Evolutionary conservation across 2,888 invertebrate genomes (phyloP).

Genomic region (Elegia similella): DNA sequence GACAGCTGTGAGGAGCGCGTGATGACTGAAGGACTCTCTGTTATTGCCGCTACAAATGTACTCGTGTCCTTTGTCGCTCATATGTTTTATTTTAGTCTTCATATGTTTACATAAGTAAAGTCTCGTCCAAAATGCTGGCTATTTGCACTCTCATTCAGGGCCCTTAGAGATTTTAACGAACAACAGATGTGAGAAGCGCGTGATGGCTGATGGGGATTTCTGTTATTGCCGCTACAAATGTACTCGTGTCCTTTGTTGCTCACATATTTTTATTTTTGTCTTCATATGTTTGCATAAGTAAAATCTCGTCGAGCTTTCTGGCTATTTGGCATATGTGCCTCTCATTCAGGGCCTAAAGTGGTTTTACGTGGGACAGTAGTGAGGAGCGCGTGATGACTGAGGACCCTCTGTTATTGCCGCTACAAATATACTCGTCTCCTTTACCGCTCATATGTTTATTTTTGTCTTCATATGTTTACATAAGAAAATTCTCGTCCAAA

Average conservation of each 20-base stretch:
- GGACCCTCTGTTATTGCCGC: not conserved
- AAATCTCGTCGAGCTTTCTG: too few relatives aligned
- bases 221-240: too few relatives aligned
- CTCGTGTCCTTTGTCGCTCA: constrained; percentile 20
- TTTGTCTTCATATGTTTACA: not conserved
- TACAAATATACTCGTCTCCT: not conserved
- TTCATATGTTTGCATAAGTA: too few relatives aligned
- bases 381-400: not conserved
- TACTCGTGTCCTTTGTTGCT: too few relatives aligned
- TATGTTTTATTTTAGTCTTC: too few relatives aligned
- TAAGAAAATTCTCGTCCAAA: too few relatives aligned
- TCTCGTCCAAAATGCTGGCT: too few relatives aligned
- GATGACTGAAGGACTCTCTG: constrained; percentile 28
- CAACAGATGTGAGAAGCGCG: not conserved
- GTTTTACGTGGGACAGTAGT: too few relatives aligned
- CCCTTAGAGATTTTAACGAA: not conserved
- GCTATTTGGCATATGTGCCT: too few relatives aligned
- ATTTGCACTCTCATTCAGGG: not conserved
- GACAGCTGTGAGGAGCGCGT: constrained; percentile 38
- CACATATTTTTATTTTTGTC: not conserved
- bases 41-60: constrained; percentile 28
- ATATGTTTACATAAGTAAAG: too few relatives aligned
- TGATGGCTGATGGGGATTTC: too few relatives aligned
- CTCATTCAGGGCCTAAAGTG: too few relatives aligned
- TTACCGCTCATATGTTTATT: not conserved